These are phyloP conservation scores for Vulpes ferrilata DNA, from an alignment of 2,113 vertebrate species.

Conservation along the genomic window DNA sequence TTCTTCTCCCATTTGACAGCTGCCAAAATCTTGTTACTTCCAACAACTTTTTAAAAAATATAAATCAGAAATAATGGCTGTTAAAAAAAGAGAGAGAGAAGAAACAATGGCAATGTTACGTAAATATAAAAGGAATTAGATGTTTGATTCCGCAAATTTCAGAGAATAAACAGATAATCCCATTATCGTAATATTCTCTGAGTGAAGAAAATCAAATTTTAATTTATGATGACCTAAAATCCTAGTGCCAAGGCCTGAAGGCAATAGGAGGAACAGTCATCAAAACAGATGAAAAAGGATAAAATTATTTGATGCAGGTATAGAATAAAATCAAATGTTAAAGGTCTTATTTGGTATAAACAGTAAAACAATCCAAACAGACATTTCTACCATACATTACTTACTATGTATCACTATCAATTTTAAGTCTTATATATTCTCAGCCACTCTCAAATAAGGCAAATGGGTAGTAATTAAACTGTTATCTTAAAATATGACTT, in stretches of 20 bases:
- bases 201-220: conserved; percentile 81
- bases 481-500: neutral
- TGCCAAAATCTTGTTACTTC: neutral
- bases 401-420: neutral
- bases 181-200: conserved; percentile 78
- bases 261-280: conserved; percentile 82
- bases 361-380: neutral
- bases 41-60: conserved; percentile 45
- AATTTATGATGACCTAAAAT: conserved; percentile 82
- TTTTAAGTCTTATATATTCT: neutral
- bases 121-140: conserved; percentile 26
- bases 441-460: neutral
- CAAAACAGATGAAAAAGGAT: conserved; percentile 57
- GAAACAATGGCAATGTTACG: conserved; percentile 20
- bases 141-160: conserved; percentile 74
- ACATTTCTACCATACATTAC: neutral
- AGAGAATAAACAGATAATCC: conserved; percentile 70
- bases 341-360: neutral
- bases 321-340: conserved; percentile 25
- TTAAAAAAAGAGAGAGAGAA: neutral
- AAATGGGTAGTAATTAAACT: neutral
- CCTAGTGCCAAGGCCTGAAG: conserved; percentile 76
- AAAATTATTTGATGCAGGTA: conserved; percentile 1
- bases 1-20: conserved; percentile 3
- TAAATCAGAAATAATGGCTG: conserved; percentile 29